Conservation (phyloP, 2,797 vertebrate genomes). For the Chloroceryle amazona region DNA sequence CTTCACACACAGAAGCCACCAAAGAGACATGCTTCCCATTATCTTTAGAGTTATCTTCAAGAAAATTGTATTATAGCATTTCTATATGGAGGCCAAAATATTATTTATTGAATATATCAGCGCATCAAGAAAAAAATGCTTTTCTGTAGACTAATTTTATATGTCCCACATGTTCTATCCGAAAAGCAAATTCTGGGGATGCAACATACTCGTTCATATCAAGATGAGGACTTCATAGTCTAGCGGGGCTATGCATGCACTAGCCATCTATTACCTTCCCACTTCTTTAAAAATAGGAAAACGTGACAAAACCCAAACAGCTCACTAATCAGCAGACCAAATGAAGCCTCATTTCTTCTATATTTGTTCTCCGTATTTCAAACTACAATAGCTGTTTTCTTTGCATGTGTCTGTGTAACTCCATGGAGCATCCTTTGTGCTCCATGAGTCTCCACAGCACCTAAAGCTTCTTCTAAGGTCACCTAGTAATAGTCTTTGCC, state of each 20-base stretch:
- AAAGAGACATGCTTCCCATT: neutral
- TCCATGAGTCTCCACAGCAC: neutral
- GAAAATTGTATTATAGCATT: neutral
- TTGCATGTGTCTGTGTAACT: neutral
- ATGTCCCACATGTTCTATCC: neutral
- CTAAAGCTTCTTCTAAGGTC: neutral
- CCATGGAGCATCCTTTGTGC: neutral
- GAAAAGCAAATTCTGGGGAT: neutral
- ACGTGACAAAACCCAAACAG: rapidly evolving
- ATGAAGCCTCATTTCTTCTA: neutral
- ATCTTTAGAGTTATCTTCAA: neutral
- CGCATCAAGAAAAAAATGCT: neutral
- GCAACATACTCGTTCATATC: neutral
- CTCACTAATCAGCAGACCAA: neutral
- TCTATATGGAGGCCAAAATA: neutral
- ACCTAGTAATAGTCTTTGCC: neutral
- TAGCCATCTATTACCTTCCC: neutral
- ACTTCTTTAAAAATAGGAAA: neutral
- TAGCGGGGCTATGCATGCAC: neutral
- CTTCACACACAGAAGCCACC: neutral
- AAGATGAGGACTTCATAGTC: neutral
- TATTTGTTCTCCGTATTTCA: neutral
- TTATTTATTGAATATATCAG: neutral
- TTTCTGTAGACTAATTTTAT: neutral
- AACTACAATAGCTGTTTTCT: neutral